These are phyloP conservation scores for Acanthurus leucopareius DNA, from an alignment of 2,797 vertebrate species.

Conservation along the genomic window DNA sequence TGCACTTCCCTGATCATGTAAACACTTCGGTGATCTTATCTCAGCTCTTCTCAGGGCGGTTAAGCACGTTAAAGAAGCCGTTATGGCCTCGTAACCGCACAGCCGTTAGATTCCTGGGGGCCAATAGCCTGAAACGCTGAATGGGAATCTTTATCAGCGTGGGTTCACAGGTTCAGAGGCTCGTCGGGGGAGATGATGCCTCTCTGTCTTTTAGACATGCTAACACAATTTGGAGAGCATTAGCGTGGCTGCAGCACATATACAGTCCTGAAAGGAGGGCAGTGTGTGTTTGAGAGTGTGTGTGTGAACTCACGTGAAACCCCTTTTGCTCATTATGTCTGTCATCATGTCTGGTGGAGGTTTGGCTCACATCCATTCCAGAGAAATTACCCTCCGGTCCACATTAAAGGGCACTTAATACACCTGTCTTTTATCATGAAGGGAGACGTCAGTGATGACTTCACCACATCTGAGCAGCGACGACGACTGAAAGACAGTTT, in stretches of 20 bases:
- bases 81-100: slow-evolving; percentile 41
- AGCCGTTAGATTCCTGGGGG: slow-evolving; percentile 55
- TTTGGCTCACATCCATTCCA: slow-evolving; percentile 42
- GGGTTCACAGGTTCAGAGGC: slow-evolving; percentile 41
- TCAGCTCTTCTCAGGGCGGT: slow-evolving; percentile 35
- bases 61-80: slow-evolving; percentile 31
- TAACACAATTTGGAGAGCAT: slow-evolving; percentile 55
- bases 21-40: slow-evolving; percentile 48
- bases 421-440: slow-evolving; percentile 56
- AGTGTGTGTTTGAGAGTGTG: slow-evolving; percentile 19
- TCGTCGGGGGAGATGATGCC: slow-evolving; percentile 41
- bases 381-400: slow-evolving; percentile 53
- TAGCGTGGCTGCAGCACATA: slow-evolving; percentile 21
- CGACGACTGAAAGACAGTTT: not conserved
- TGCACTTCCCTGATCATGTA: slow-evolving; percentile 33
- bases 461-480: slow-evolving; percentile 40
- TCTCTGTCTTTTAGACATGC: slow-evolving; percentile 33
- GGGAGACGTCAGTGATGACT: slow-evolving; percentile 27
- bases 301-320: slow-evolving; percentile 34
- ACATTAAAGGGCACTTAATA: slow-evolving; percentile 50
- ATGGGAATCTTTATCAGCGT: slow-evolving; percentile 46
- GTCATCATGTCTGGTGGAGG: slow-evolving; percentile 65
- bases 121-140: slow-evolving; percentile 45
- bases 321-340: slow-evolving; percentile 52
- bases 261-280: not conserved